These are phyloP conservation scores for Nipponacmea schrenckii DNA, from an alignment of 2,888 invertebrate genomes.

Conservation along the genomic window DNA sequence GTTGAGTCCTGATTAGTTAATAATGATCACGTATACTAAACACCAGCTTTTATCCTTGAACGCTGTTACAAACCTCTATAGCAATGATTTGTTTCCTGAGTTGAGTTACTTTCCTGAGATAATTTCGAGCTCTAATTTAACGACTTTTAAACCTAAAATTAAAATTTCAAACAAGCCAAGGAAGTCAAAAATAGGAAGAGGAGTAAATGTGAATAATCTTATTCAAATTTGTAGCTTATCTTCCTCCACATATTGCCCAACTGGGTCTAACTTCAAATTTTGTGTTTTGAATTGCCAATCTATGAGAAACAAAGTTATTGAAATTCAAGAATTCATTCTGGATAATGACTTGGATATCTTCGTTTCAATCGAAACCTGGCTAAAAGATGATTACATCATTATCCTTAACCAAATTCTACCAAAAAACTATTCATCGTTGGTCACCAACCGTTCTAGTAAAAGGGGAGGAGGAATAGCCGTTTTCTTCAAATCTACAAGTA, in stretches of 20 bases:
- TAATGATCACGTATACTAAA: not conserved
- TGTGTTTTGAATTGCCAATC: conserved; percentile 10
- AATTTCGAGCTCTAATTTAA: not conserved
- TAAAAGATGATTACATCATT: conserved; percentile 3
- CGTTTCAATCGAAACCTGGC: conserved; percentile 10
- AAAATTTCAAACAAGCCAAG: not conserved
- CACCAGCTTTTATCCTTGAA: not conserved
- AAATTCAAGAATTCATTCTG: conserved; percentile 6
- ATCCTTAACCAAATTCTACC: not conserved
- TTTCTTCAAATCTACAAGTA: not conserved
- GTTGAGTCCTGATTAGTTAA: too few species aligned
- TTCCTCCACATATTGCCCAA: too few species aligned
- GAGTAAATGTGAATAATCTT: too few species aligned
- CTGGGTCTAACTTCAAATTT: too few species aligned
- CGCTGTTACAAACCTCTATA: too few species aligned
- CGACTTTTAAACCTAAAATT: not conserved
- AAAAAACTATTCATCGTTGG: not conserved
- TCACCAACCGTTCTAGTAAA: not conserved
- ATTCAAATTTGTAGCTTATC: too few species aligned
- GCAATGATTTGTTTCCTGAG: not conserved
- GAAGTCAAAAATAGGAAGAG: too few species aligned
- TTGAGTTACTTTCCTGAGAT: not conserved
- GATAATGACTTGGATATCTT: conserved; percentile 11
- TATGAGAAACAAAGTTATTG: not conserved
- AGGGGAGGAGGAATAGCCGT: not conserved